A percentile compares a stretch with the other conserved stretches of the same genome.
Conservation (phyloP, 2,888 invertebrate genomes). For the Mesorhabditis spiculigera region DNA sequence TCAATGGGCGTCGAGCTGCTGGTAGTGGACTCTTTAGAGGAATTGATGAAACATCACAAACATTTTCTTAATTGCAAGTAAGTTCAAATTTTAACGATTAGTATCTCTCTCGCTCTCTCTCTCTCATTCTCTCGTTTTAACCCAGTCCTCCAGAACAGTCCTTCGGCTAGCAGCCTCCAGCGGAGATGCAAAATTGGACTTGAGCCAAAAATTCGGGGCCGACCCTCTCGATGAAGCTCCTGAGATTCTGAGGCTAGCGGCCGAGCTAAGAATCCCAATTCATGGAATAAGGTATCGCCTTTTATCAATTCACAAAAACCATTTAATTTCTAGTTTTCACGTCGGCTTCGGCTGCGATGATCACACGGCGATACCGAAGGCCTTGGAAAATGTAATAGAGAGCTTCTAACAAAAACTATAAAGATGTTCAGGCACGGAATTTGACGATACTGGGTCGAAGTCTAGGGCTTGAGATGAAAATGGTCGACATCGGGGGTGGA, state of each 20-base stretch:
- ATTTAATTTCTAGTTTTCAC: background rate
- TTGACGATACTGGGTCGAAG: background rate
- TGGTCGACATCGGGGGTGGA: background rate
- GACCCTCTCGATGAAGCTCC: background rate
- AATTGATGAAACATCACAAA: background rate
- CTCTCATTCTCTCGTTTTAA: too few relatives aligned
- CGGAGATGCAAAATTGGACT: background rate
- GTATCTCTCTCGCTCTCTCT: background rate
- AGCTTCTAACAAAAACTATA: background rate
- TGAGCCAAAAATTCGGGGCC: background rate
- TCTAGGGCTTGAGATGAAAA: background rate
- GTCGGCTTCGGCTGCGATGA: background rate
- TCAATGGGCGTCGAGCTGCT: background rate
- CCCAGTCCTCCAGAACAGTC: background rate
- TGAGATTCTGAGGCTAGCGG: background rate
- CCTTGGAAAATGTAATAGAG: background rate
- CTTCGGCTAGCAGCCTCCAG: background rate
- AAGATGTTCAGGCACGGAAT: background rate
- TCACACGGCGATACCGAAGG: background rate
- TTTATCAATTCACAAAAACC: background rate
- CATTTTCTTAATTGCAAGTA: background rate
- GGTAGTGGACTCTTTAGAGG: background rate
- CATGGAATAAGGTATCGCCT: background rate
- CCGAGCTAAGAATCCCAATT: background rate
- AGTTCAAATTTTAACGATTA: background rate